Conservation (phyloP, 2,888 invertebrate species). For the Merodon equestris region DNA sequence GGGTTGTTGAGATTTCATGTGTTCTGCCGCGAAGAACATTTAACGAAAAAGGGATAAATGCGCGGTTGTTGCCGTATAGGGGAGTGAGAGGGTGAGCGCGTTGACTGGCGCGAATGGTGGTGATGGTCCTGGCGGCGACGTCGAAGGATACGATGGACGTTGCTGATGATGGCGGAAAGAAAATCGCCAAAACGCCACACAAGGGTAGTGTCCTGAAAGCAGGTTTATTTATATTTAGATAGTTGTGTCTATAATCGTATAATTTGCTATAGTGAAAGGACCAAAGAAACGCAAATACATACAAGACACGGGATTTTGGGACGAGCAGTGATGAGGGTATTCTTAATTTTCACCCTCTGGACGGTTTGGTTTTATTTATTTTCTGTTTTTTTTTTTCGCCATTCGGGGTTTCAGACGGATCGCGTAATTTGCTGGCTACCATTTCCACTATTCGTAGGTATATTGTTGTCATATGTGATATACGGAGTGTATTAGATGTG, state of each 20-base stretch:
- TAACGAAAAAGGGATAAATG: constrained; percentile 63
- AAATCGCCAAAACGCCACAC: constrained; percentile 66
- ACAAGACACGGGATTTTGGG: constrained; percentile 8
- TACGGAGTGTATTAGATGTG: neutral
- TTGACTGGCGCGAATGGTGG: too few relatives aligned
- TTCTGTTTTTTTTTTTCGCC: too few relatives aligned
- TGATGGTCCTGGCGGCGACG: too few relatives aligned
- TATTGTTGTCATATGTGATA: constrained; percentile 2
- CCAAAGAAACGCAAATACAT: constrained; percentile 17
- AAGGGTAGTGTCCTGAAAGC: constrained; percentile 59
- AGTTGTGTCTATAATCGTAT: constrained; percentile 51
- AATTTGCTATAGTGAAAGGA: constrained; percentile 32
- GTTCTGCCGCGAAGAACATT: constrained; percentile 66
- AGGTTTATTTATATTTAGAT: constrained; percentile 63
- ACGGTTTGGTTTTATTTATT: neutral
- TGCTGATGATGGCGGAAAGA: constrained; percentile 36
- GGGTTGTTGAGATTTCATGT: constrained; percentile 51
- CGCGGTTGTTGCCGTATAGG: constrained; percentile 5
- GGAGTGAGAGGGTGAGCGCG: constrained; percentile 47
- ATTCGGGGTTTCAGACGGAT: constrained; percentile 32
- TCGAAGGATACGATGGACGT: too few relatives aligned
- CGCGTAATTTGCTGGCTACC: constrained; percentile 65
- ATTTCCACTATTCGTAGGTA: constrained; percentile 34
- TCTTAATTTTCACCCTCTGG: constrained; percentile 63
- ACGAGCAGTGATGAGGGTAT: constrained; percentile 63